Evolutionary conservation across 1,140 invertebrate genomes (phyloP).

Genomic region (Heterodera carotae): DNA sequence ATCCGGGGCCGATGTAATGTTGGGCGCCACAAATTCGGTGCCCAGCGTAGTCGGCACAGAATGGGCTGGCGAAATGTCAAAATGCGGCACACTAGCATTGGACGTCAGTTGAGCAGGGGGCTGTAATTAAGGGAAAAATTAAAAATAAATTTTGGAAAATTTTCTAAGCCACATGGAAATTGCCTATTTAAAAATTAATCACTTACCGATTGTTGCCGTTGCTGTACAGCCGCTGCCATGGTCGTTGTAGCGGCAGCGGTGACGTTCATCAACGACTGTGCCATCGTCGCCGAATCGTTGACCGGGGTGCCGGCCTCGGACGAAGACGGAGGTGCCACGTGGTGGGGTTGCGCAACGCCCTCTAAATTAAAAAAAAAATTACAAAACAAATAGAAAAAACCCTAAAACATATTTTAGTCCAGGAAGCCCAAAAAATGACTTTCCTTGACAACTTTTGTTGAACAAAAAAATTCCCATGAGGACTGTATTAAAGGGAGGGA

Average conservation of each 20-base stretch:
- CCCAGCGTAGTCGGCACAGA: slow-evolving; percentile 1
- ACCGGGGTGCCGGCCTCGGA: not conserved
- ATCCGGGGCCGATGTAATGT: not conserved
- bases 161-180: too few species aligned
- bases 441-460: too few species aligned
- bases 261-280: too few species aligned
- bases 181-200: too few species aligned
- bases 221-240: not conserved
- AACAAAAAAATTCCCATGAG: too few species aligned
- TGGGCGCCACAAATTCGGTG: not conserved
- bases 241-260: not conserved
- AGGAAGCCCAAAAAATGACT: too few species aligned
- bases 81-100: slow-evolving; percentile 7
- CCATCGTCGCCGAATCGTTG: not conserved
- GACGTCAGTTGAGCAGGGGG: not conserved
- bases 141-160: not conserved
- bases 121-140: too few species aligned
- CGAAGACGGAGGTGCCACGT: not conserved
- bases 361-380: not conserved
- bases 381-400: too few species aligned
- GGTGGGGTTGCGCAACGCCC: not conserved
- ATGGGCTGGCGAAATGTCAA: not conserved
- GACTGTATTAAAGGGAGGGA: too few species aligned
- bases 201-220: not conserved
- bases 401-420: too few species aligned